A percentile compares a stretch with the other conserved stretches of the same genome.
Evolutionary conservation across 2,113 vertebrate genomes (phyloP).

Genomic region (Vicugna pacos): DNA sequence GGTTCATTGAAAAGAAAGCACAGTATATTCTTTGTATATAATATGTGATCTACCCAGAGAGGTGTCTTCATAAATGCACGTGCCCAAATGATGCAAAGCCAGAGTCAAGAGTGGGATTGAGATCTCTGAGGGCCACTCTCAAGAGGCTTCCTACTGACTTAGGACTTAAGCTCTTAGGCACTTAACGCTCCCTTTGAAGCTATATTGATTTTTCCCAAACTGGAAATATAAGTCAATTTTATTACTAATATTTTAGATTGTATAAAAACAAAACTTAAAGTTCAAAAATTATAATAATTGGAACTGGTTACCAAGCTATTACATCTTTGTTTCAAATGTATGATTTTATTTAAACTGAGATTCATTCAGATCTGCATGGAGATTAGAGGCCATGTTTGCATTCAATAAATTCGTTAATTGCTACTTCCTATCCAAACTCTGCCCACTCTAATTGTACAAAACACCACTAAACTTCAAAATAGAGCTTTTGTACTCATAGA

Average conservation of each 20-base stretch:
- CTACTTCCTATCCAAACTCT: not conserved
- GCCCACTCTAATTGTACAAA: not conserved
- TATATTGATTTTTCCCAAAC: not conserved
- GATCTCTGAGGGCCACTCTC: not conserved
- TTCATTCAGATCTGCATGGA: not conserved
- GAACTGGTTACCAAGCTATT: not conserved
- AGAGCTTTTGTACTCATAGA: constrained; percentile 22
- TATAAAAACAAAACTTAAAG: not conserved
- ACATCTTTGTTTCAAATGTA: constrained; percentile 14
- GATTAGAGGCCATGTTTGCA: not conserved
- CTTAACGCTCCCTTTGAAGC: not conserved
- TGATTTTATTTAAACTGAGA: constrained; percentile 15
- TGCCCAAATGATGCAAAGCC: not conserved
- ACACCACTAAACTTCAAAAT: not conserved
- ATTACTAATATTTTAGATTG: not conserved
- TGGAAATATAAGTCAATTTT: not conserved
- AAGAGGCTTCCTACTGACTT: not conserved
- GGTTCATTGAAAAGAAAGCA: not conserved
- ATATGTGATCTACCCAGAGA: not conserved
- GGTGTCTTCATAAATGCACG: not conserved
- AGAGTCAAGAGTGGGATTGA: not conserved
- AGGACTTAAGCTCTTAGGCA: not conserved
- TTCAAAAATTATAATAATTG: not conserved
- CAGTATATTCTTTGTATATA: not conserved
- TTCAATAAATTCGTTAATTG: not conserved